Conservation (phyloP, 2,888 invertebrate species). For the Tubulanus polymorphus region DNA sequence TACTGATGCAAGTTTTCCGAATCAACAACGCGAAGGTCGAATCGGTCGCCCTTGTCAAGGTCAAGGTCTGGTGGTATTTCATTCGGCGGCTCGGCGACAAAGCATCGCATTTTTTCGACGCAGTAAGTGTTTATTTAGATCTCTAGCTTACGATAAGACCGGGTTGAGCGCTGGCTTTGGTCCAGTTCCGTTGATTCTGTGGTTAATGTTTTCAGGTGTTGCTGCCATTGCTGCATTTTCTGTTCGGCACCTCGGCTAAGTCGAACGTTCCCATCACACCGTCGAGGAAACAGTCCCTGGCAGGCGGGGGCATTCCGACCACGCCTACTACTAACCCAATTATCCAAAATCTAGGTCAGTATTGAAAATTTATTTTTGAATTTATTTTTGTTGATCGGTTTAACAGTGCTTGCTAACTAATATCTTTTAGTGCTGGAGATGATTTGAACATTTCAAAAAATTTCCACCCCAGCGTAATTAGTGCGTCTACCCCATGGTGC, state of each 20-base stretch:
- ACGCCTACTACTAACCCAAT: too few species aligned
- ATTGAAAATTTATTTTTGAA: too few species aligned
- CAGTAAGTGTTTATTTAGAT: constrained; percentile 23
- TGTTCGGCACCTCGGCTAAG: not conserved
- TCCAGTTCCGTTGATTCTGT: not conserved
- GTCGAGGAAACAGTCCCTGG: not conserved
- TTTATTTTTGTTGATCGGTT: too few species aligned
- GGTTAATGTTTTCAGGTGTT: constrained; percentile 26
- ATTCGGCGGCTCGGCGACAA: constrained; percentile 32
- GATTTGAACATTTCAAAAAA: too few species aligned
- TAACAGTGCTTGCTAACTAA: too few species aligned
- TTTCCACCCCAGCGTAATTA: too few species aligned
- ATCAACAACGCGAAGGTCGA: constrained; percentile 41
- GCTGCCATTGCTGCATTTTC: constrained; percentile 33
- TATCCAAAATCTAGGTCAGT: too few species aligned
- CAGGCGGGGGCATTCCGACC: not conserved
- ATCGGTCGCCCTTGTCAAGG: constrained; percentile 37
- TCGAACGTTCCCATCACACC: not conserved
- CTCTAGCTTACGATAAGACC: too few species aligned
- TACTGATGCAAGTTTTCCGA: constrained; percentile 47
- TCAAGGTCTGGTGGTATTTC: constrained; percentile 46
- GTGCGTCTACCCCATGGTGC: too few species aligned
- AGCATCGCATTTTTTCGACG: constrained; percentile 37
- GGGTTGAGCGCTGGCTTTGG: not conserved
- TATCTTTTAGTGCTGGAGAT: too few species aligned